phyloP scores from a whole-genome alignment of 2,797 vertebrate species.

The Thalassophryne amazonica region DNA sequence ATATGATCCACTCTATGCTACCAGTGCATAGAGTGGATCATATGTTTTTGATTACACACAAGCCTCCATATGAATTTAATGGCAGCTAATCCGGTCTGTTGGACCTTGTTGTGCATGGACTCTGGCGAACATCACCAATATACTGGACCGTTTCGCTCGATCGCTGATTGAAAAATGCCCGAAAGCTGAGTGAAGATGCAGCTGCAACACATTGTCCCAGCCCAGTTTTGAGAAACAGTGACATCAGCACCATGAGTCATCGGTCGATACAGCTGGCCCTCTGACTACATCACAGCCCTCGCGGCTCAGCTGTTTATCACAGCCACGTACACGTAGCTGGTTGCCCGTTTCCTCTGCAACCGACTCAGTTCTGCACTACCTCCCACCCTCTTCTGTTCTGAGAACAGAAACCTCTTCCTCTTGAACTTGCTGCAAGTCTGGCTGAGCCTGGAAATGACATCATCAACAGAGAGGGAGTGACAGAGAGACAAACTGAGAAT shows the following conservation, averaged over 20 bases:
- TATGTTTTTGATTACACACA: slow-evolving; percentile 12
- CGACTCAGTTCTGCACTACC: slow-evolving; percentile 5
- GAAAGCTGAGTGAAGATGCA: slow-evolving; percentile 36
- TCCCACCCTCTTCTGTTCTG: not conserved
- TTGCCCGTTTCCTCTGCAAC: slow-evolving; percentile 9
- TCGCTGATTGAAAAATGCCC: slow-evolving; percentile 20
- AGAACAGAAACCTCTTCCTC: slow-evolving; percentile 3
- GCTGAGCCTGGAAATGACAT: slow-evolving; percentile 46
- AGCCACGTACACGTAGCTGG: slow-evolving; percentile 10
- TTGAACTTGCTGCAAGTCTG: slow-evolving; percentile 37
- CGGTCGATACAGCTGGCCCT: slow-evolving; percentile 47
- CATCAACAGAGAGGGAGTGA: slow-evolving; percentile 37
- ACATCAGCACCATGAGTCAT: slow-evolving; percentile 49
- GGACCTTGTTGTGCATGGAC: slow-evolving; percentile 27
- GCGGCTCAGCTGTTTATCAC: slow-evolving; percentile 42
- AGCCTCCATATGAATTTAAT: slow-evolving; percentile 7
- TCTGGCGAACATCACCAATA: slow-evolving; percentile 10
- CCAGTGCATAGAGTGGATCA: not conserved
- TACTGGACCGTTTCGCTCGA: slow-evolving; percentile 1
- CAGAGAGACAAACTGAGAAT: slow-evolving; percentile 14
- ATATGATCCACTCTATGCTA: not conserved
- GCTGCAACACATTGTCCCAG: slow-evolving; percentile 22
- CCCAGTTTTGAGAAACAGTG: slow-evolving; percentile 19
- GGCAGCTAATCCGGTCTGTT: slow-evolving; percentile 14
- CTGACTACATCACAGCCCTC: slow-evolving; percentile 27